Conservation (phyloP, 2,888 invertebrate genomes). For the Drosophila buzzatii region DNA sequence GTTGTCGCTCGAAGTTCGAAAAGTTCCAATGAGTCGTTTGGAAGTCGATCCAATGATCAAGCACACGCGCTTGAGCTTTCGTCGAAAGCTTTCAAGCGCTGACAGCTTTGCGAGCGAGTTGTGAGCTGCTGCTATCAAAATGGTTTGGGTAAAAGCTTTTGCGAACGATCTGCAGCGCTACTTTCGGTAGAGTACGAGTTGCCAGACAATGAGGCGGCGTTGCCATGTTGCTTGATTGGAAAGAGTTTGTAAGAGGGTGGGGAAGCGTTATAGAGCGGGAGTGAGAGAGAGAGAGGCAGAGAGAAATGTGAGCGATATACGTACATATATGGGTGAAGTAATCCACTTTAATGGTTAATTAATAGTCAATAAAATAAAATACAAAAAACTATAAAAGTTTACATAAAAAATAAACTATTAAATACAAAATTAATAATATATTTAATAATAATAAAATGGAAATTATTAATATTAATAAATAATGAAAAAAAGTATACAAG, state of each 20-base stretch:
- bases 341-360: not conserved
- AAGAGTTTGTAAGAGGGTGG: no score
- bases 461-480: not conserved
- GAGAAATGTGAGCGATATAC: not conserved
- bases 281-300: not conserved
- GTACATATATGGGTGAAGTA: not conserved
- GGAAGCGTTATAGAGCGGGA: not conserved
- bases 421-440: not conserved
- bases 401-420: no score
- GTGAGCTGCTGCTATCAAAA: constrained; percentile 53
- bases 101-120: constrained; percentile 47
- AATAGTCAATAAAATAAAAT: no score
- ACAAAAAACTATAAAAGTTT: no score
- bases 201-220: constrained; percentile 11
- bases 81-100: constrained; percentile 40
- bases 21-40: constrained; percentile 53
- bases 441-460: not conserved
- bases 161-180: constrained; percentile 23
- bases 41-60: constrained; percentile 50
- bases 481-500: no score
- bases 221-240: not conserved
- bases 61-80: constrained; percentile 52
- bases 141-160: constrained; percentile 31
- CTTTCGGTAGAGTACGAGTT: constrained; percentile 23
- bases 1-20: constrained; percentile 69